Percentiles rank a stretch among this genome's conserved stretches.
These are phyloP conservation scores for Drosophila dives DNA, from an alignment of 2,888 invertebrate genomes.

Conservation along the genomic window DNA sequence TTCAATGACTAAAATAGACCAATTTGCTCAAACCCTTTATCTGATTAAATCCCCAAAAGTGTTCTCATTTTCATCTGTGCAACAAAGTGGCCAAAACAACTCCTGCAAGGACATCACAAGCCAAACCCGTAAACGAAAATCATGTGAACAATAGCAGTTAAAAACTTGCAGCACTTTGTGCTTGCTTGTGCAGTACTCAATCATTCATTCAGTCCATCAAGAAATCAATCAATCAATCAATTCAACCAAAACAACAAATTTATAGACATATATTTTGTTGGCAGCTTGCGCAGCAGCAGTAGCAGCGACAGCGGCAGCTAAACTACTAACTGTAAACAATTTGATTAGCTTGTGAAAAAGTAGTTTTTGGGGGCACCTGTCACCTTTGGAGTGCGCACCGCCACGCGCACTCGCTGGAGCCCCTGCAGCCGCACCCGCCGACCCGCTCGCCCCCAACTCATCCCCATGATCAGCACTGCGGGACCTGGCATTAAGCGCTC, in stretches of 20 bases:
- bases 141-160: constrained; percentile 23
- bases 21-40: neutral
- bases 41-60: neutral
- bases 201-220: constrained; percentile 22
- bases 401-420: constrained; percentile 59
- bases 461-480: constrained; percentile 80
- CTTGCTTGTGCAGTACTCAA: constrained; percentile 31
- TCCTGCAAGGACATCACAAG: constrained; percentile 37
- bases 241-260: constrained; percentile 39
- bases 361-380: constrained; percentile 85
- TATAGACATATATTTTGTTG: constrained; percentile 26
- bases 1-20: neutral
- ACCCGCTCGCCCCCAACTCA: constrained; percentile 36
- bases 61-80: neutral
- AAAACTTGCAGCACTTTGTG: constrained; percentile 19
- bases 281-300: constrained; percentile 62
- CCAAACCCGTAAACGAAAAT: constrained; percentile 24
- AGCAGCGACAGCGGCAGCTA: constrained; percentile 56
- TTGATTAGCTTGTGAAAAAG: constrained; percentile 81
- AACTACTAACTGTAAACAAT: constrained; percentile 82
- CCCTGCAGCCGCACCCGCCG: constrained; percentile 48
- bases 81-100: constrained; percentile 15
- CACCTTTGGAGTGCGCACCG: constrained; percentile 85
- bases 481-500: constrained; percentile 71
- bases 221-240: constrained; percentile 32